phyloP scores from a whole-genome alignment of 2,797 vertebrate species.

The Aphelocoma californica region DNA sequence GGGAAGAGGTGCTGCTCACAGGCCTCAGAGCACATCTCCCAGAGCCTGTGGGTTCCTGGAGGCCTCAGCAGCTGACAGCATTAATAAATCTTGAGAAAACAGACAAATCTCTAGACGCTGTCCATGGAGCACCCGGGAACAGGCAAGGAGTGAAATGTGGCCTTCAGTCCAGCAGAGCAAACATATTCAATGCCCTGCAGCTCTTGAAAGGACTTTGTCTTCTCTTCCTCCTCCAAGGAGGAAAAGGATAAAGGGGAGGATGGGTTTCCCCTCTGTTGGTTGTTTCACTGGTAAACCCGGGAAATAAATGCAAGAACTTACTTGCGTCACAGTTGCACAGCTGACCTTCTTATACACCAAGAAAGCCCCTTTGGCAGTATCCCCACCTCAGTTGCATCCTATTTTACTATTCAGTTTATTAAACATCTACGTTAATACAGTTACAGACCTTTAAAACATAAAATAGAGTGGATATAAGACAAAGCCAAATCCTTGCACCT shows the following conservation, averaged over 20 bases:
- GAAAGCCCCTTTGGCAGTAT: background rate
- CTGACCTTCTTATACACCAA: background rate
- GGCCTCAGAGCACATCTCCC: fast-evolving
- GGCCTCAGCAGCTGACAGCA: background rate
- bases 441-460: background rate
- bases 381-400: background rate
- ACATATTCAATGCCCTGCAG: background rate
- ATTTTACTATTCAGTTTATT: background rate
- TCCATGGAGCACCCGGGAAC: background rate
- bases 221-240: background rate
- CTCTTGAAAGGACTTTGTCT: background rate
- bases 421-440: background rate
- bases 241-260: background rate
- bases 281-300: background rate
- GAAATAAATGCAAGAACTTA: background rate
- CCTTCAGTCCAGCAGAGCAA: background rate
- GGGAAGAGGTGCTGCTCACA: background rate
- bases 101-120: fast-evolving
- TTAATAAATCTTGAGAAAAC: background rate
- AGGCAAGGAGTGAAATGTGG: background rate
- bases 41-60: background rate
- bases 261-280: background rate
- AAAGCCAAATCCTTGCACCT: background rate
- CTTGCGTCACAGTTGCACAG: background rate
- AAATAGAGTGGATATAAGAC: background rate